Base-by-base conservation (phyloP, 2,888 invertebrate species). In the Disparrhopalites patrizii region DNA sequence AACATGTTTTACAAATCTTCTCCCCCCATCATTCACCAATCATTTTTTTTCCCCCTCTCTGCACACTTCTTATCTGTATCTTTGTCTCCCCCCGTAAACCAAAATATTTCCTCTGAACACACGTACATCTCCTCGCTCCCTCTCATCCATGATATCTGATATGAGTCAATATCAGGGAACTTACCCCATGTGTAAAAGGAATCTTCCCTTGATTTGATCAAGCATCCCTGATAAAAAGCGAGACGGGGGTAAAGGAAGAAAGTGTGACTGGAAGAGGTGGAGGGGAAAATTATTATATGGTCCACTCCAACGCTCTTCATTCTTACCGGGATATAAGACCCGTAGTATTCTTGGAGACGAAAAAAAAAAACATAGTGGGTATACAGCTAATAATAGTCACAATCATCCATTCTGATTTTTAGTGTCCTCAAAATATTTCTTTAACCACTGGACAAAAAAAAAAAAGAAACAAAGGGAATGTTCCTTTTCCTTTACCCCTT, bases 1-100 rank as follows among this genome's bases (percentile, higher is more conserved):
- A 61, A 61, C 61, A 61, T 61, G 50, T 61, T 61, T 31, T 50
- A 61, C 51, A 61, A 61, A 61, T 61, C 61, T 61, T 61, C 61
- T 61, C 61, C 52, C 61, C 61, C 61, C 61, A 61, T 61, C 61
- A 61, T 50, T 61, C 61, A 61, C 61, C 51, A 61, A 61, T 61
- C 51, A 61, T 61, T 61, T 61, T 30, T 52, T 52, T 27, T 5
- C 31, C 27, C 30, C 54, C 54, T 31, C 18, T 33, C 28, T 27
- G 18, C 57, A 25, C 31, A 18, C 56, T 8, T 10, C 15, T 28
- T 18, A 10, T 20, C 43, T 51, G 13, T 25, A 5, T 3, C 28
- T 51, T 15, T 15, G 13, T 43, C 20, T 43, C 20, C 43, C 43
- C 20, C 43, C 43, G 20, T 43, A 36, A 10, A 43, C 20, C 5